phyloP scores from a whole-genome alignment of 2,888 invertebrate species.

The Cryptophagus acutangulus region DNA sequence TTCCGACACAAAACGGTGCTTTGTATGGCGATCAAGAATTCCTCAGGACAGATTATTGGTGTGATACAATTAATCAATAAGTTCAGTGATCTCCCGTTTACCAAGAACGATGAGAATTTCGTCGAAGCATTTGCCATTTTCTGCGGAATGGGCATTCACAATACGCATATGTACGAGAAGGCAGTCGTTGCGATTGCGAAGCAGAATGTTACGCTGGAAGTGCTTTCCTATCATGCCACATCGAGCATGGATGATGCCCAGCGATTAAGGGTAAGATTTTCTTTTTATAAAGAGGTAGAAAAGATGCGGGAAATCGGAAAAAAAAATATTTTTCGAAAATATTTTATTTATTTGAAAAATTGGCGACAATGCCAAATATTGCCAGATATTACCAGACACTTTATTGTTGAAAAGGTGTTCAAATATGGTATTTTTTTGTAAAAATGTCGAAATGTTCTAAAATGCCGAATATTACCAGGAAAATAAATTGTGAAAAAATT shows the following conservation, averaged over 20 bases:
- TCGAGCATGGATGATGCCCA: conserved; percentile 86
- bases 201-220: conserved; percentile 91
- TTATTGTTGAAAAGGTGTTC: too few relatives aligned
- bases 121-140: conserved; percentile 97
- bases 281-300: conserved; percentile 3
- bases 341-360: too few relatives aligned
- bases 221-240: conserved; percentile 91
- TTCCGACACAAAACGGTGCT: conserved; percentile 87
- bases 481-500: too few relatives aligned
- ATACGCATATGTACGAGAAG: conserved; percentile 95
- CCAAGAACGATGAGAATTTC: conserved; percentile 93
- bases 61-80: conserved; percentile 92
- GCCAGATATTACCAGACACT: too few relatives aligned
- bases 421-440: too few relatives aligned
- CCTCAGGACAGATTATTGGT: conserved; percentile 85
- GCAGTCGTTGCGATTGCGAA: conserved; percentile 94
- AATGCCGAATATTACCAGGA: too few relatives aligned
- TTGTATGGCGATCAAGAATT: conserved; percentile 95
- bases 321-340: too few relatives aligned
- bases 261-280: conserved; percentile 68
- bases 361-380: too few relatives aligned
- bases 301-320: too few relatives aligned
- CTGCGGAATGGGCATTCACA: conserved; percentile 96
- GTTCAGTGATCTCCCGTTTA: conserved; percentile 83
- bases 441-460: too few relatives aligned